A percentile compares a stretch with the other conserved stretches of the same genome.
Conservation (phyloP, 2,888 invertebrate species). For the Lycocerus yunnanus region DNA sequence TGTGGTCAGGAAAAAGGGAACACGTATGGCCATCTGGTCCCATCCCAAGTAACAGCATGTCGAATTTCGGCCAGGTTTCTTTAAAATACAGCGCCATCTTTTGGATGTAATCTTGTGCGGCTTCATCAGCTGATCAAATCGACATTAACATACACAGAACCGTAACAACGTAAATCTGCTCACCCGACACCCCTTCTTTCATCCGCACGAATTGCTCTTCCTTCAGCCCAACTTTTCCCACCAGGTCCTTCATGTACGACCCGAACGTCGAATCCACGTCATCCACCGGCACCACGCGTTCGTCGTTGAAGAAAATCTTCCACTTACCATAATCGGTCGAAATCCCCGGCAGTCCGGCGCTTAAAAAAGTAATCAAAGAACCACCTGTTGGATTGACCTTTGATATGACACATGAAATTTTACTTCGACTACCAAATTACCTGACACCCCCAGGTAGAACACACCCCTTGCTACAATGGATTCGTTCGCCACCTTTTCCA, state of each 20-base stretch:
- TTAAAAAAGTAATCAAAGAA: conserved; percentile 64
- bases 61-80: conserved; percentile 72
- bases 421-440: conserved; percentile 51
- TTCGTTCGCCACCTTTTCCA: conserved; percentile 68
- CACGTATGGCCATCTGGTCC: conserved; percentile 99
- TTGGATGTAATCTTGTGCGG: conserved; percentile 74
- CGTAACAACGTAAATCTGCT: not conserved
- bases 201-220: conserved; percentile 80
- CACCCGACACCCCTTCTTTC: conserved; percentile 74
- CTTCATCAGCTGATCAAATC: conserved; percentile 45
- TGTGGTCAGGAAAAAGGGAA: conserved; percentile 89
- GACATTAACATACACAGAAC: not conserved
- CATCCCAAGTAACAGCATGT: conserved; percentile 90
- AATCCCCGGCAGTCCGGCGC: conserved; percentile 70
- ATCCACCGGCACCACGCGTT: conserved; percentile 84
- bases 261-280: conserved; percentile 88
- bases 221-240: conserved; percentile 66
- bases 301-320: conserved; percentile 94
- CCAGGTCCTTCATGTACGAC: conserved; percentile 71
- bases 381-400: not conserved
- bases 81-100: conserved; percentile 69
- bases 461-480: conserved; percentile 66
- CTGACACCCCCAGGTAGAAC: conserved; percentile 80
- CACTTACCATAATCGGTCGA: conserved; percentile 81
- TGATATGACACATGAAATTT: too few species aligned